Conservation (phyloP, 2,888 invertebrate species). For the Diarsia dahlii region DNA sequence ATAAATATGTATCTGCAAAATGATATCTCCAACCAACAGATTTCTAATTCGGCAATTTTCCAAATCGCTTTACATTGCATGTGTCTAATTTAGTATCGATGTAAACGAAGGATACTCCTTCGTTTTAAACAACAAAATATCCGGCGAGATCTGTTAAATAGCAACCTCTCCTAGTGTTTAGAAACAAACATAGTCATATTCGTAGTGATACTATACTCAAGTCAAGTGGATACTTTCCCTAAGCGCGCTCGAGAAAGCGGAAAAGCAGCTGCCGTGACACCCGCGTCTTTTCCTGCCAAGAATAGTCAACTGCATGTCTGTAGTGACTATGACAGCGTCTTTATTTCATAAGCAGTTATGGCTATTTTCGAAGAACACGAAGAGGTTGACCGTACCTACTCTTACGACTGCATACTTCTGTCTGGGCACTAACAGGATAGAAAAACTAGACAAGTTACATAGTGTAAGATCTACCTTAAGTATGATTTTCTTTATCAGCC, state of each 20-base stretch:
- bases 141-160: slow-evolving; percentile 47
- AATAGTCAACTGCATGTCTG: slow-evolving; percentile 14
- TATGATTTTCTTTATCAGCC: slow-evolving; percentile 4
- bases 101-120: slow-evolving; percentile 1
- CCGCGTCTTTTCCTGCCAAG: slow-evolving; percentile 76
- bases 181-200: slow-evolving; percentile 53
- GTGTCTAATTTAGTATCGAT: slow-evolving; percentile 34
- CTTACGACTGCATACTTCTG: slow-evolving; percentile 50
- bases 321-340: neutral
- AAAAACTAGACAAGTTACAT: slow-evolving; percentile 36
- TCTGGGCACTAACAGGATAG: slow-evolving; percentile 26
- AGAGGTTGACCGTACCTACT: slow-evolving; percentile 33
- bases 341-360: slow-evolving; percentile 24
- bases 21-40: neutral
- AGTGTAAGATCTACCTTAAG: neutral
- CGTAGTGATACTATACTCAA: slow-evolving; percentile 34
- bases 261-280: slow-evolving; percentile 80
- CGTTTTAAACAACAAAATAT: slow-evolving; percentile 19
- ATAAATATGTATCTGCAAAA: neutral
- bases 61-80: slow-evolving; percentile 36
- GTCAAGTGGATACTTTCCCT: slow-evolving; percentile 72
- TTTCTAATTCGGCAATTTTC: slow-evolving; percentile 18
- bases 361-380: neutral
- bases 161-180: slow-evolving; percentile 34
- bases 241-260: slow-evolving; percentile 82